Evolutionary conservation across 2,797 vertebrate genomes (phyloP), one percentile per base, ranked within the genome.

Genomic region (Oreochromis grahami): DNA sequence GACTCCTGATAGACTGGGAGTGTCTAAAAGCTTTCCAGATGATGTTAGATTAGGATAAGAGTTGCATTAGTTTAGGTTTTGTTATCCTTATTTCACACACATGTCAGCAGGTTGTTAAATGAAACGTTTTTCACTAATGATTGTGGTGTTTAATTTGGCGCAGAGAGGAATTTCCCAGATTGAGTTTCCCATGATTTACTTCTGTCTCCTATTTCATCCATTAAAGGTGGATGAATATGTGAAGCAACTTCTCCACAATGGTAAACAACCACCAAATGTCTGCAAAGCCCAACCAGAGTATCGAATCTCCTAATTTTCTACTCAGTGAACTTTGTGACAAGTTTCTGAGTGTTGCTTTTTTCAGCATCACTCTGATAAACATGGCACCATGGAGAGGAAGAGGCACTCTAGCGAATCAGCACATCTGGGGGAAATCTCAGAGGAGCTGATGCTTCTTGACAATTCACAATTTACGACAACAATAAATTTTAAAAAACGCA

Each of bases 371-470:
- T 86, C 89, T 90, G 88, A 85, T 83, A 86, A 89, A 81, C 85
- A 88, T 21, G 87, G 58, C 83, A 78, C 50, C 90, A 80, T 80
- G 77, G 77, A 86, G 56, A 87, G 60, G 26, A 77, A 58, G 83
- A 82, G 36, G 82, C 80, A 89, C 95, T 92, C 90, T 88, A 93
- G 87, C 21, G 29, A 88, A 88, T 89, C 89, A 88, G 88, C 93
- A 96, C 95, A 95, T 96, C 94, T 95, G 94, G 90, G 68, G 76
- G 81, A 84, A 84, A 91, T 93, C 93, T 92, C 85, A 80, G 76
- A 56, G 86, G 90, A 91, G 85, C 86, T 87, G 86, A 76, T 77
- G 90, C 90, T 93, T 92, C 88, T 86, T 85, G 88, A 85, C 86
- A 91, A 85, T 79, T 78, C 83, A 87, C 79, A 53, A 93, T 93